Percentiles rank a stretch among this genome's conserved stretches.
phyloP scores from a whole-genome alignment of 2,113 vertebrate species.

The Pyxicephalus adspersus region DNA sequence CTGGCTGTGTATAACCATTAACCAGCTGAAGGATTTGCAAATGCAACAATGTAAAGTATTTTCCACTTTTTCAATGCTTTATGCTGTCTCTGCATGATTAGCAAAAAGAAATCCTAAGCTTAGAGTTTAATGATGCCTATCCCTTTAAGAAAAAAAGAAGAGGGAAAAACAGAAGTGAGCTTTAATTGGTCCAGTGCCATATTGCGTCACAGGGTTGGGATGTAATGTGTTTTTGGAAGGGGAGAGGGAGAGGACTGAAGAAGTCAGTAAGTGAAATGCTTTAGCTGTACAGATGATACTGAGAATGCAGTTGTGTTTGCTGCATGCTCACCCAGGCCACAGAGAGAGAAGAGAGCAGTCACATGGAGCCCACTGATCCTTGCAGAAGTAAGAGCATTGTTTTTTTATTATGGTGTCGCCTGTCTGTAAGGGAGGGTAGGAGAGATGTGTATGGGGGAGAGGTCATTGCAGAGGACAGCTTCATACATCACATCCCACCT shows the following conservation, averaged over 20 bases:
- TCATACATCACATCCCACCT: slow-evolving; percentile 2
- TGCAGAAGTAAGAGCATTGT: background rate
- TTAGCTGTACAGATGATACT: background rate
- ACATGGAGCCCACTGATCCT: background rate
- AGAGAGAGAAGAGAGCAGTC: background rate
- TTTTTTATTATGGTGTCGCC: background rate
- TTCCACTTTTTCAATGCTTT: too few species aligned
- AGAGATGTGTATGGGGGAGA: background rate
- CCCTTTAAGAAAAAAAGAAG: slow-evolving; percentile 41
- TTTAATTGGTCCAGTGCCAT: slow-evolving; percentile 31
- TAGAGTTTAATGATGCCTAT: background rate
- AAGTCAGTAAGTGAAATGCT: slow-evolving; percentile 23
- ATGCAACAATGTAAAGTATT: too few species aligned
- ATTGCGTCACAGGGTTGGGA: slow-evolving; percentile 25
- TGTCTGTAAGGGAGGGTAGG: background rate
- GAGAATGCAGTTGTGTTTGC: background rate
- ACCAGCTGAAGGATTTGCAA: too few species aligned
- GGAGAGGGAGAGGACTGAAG: slow-evolving; percentile 31
- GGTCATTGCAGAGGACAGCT: slow-evolving; percentile 43
- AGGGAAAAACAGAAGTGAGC: slow-evolving; percentile 2
- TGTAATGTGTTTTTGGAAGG: slow-evolving; percentile 19
- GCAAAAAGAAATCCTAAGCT: too few species aligned
- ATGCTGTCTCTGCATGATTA: too few species aligned
- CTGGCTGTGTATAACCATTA: too few species aligned
- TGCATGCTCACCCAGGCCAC: background rate